These are phyloP conservation scores for Pachyrhynchus sulphureomaculatus DNA, from an alignment of 1,140 invertebrate genomes.

Conservation along the genomic window DNA sequence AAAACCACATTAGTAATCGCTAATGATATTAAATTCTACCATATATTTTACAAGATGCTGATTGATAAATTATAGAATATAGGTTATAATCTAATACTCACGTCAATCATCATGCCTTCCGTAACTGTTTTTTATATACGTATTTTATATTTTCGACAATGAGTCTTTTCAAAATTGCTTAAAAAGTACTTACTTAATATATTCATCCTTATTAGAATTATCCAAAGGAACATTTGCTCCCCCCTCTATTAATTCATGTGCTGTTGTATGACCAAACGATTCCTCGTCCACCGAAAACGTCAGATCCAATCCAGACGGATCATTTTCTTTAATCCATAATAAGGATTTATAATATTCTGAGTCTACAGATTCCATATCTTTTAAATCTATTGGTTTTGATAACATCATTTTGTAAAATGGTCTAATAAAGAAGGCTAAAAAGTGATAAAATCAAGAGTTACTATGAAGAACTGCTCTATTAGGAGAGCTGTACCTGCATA, in stretches of 20 bases:
- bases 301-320: slow-evolving; percentile 90
- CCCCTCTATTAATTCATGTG: slow-evolving; percentile 87
- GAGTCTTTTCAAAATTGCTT: too few species aligned
- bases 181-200: slow-evolving; percentile 76
- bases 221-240: slow-evolving; percentile 90
- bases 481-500: too few species aligned
- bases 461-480: too few species aligned
- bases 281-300: slow-evolving; percentile 97
- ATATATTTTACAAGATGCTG: too few species aligned
- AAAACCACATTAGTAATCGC: too few species aligned
- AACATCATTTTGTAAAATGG: slow-evolving; percentile 99
- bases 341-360: slow-evolving; percentile 98
- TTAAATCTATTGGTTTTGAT: slow-evolving; percentile 87
- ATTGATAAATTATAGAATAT: too few species aligned
- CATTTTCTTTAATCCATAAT: slow-evolving; percentile 96
- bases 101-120: too few species aligned
- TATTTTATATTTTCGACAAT: too few species aligned
- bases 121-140: too few species aligned
- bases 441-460: background rate
- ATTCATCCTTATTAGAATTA: slow-evolving; percentile 95
- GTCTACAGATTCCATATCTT: slow-evolving; percentile 98
- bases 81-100: too few species aligned
- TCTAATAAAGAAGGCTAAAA: slow-evolving; percentile 95
- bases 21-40: too few species aligned
- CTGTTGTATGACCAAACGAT: slow-evolving; percentile 90